Percentiles rank a stretch among this genome's conserved stretches.
phyloP scores from a whole-genome alignment of 2,113 vertebrate genomes.

The Podiceps cristatus region DNA sequence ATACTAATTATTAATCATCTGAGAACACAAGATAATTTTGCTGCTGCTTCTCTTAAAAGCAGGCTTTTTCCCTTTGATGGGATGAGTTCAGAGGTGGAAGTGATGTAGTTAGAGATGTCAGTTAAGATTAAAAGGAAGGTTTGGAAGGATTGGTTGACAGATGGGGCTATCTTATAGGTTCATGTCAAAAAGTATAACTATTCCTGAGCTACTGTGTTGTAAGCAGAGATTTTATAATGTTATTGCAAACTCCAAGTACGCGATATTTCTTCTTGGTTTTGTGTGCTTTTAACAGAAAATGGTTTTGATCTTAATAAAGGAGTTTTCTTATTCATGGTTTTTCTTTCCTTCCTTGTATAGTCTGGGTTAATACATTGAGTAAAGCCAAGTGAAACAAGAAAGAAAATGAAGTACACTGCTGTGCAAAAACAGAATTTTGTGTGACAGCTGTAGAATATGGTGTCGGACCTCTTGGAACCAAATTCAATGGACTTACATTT shows the following conservation, averaged over 20 bases:
- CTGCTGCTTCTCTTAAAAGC: not conserved
- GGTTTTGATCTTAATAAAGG: not conserved
- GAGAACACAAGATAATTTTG: not conserved
- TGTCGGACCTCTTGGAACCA: not conserved
- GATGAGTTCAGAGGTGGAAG: not conserved
- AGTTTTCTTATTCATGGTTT: not conserved
- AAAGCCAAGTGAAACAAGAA: not conserved
- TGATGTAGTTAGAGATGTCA: not conserved
- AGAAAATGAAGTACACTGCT: not conserved
- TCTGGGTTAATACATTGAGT: not conserved
- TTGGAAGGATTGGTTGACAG: not conserved
- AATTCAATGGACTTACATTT: not conserved
- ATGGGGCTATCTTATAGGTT: not conserved
- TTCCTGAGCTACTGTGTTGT: not conserved
- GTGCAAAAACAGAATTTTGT: not conserved
- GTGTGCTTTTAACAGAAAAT: not conserved
- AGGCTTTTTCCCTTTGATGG: not conserved
- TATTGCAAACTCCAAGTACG: not conserved
- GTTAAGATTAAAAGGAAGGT: not conserved
- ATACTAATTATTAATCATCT: not conserved
- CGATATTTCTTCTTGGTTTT: not conserved
- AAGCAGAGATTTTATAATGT: not conserved
- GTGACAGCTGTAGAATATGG: not conserved
- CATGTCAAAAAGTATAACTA: not conserved
- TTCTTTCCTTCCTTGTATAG: not conserved